Evolutionary conservation across 2,797 vertebrate genomes (phyloP).

Genomic region (Miichthys miiuy): DNA sequence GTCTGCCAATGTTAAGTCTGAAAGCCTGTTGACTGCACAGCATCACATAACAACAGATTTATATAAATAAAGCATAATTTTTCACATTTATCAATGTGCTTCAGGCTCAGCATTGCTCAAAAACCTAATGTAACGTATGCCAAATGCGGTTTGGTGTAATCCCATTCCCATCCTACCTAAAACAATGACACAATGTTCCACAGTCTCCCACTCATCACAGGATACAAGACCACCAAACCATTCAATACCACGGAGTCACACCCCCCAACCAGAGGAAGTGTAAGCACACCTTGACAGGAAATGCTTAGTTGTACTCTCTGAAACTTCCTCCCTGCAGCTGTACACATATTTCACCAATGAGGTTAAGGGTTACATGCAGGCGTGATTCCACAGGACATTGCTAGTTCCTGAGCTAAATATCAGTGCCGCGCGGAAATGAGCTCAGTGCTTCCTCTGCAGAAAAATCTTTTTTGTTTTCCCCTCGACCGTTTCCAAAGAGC

Average conservation of each 20-base stretch:
- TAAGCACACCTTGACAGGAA: constrained; percentile 82
- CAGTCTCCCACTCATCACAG: constrained; percentile 58
- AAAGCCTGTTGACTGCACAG: constrained; percentile 30
- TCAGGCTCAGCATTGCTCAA: not conserved
- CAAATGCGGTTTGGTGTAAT: not conserved
- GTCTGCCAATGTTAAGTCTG: constrained; percentile 53
- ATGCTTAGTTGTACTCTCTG: constrained; percentile 66
- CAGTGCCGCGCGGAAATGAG: constrained; percentile 71
- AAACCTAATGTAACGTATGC: not conserved
- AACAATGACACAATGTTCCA: constrained; percentile 40
- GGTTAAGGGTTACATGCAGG: constrained; percentile 69
- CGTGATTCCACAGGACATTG: constrained; percentile 77
- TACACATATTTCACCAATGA: constrained; percentile 61
- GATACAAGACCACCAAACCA: constrained; percentile 46
- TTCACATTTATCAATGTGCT: no score
- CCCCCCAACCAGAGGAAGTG: constrained; percentile 61
- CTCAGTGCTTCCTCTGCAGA: constrained; percentile 75
- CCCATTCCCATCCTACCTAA: not conserved
- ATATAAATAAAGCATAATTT: not conserved
- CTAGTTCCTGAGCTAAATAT: constrained; percentile 71
- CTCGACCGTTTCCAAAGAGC: constrained; percentile 43
- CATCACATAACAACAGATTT: not conserved
- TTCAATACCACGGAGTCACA: constrained; percentile 33
- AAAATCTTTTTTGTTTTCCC: constrained; percentile 48
- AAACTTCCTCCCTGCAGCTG: constrained; percentile 75